Conservation (phyloP, 1,140 invertebrate species). For the Scaptomyza hsui region DNA sequence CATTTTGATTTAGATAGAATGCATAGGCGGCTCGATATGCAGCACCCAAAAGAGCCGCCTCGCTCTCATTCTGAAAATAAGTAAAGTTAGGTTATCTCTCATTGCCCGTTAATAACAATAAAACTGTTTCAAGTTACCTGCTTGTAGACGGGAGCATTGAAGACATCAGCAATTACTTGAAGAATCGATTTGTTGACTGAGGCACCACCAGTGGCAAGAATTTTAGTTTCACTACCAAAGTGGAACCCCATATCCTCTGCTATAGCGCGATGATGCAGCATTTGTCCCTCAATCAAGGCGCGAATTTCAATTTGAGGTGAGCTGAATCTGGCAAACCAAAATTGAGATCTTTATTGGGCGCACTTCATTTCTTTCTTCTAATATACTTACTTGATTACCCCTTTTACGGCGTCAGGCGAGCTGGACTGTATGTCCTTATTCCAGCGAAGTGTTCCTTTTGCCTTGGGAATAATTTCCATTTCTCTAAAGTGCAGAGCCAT, state of each 20-base stretch:
- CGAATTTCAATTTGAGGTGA: slow-evolving; percentile 92
- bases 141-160: slow-evolving; percentile 94
- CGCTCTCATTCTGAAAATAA: slow-evolving; percentile 87
- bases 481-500: slow-evolving; percentile 94
- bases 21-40: slow-evolving; percentile 92
- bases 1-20: slow-evolving; percentile 69
- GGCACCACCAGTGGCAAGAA: slow-evolving; percentile 96
- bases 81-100: background rate
- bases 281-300: slow-evolving; percentile 96
- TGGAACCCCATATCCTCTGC: slow-evolving; percentile 92
- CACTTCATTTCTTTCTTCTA: no score
- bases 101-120: no score
- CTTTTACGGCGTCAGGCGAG: slow-evolving; percentile 62
- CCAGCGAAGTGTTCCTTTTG: slow-evolving; percentile 74
- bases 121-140: slow-evolving; percentile 85
- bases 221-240: slow-evolving; percentile 84
- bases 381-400: slow-evolving; percentile 66
- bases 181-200: slow-evolving; percentile 92
- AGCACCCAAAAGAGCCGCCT: slow-evolving; percentile 93
- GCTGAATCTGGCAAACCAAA: slow-evolving; percentile 55
- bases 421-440: slow-evolving; percentile 45
- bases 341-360: background rate
- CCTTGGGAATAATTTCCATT: slow-evolving; percentile 91
- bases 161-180: slow-evolving; percentile 95
- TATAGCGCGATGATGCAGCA: slow-evolving; percentile 91